Evolutionary conservation across 2,888 invertebrate genomes (phyloP), one percentile per base, ranked within the genome.

Genomic region (Coenonympha arcania): DNA sequence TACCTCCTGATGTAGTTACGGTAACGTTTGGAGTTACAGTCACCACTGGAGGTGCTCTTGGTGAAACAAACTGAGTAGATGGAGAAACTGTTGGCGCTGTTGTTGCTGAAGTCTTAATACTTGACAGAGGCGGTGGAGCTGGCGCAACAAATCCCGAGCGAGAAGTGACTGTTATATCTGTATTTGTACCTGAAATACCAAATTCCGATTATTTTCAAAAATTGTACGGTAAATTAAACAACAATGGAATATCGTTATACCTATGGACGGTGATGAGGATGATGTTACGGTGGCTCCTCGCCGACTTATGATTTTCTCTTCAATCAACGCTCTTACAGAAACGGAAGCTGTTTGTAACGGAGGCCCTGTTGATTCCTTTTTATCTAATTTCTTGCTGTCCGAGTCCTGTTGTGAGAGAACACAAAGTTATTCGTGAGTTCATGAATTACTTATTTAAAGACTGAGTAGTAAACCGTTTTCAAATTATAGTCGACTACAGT

Each of bases 311-410:
- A 96, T 96, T 79, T 96, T 96, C 75, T 96, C 96, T 81, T 95
- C 95, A 61, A 96, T 96, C 37, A 96, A 88, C 6, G 96, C 95
- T 52, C 96, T 88, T 4, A 96, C 95, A 52, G 95, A 95, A 55
- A 95, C 93, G 59, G 95, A 95, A 4, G 95, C 95, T n/a, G 96
- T 96, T 85, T 95, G 95, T 56, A 96, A 78, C 0, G 95, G 95
- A 4, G 95, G 94, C 4, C 93, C 94, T 13, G 89, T 88, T 2
- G 91, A 88, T 71, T 95, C 95, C 68, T 94, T 94, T 73, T 95
- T 95, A 63, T 95, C 95, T 65, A 90, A 88, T 73, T 95, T 95
- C 73, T 95, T 95, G 59, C 90, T 92, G 63, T 95, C 95, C 0
- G 94, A 91, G 72, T 95, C 95, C 92, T 93, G 66, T 26, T 69